These are phyloP conservation scores for Neomicropteryx cornuta DNA, from an alignment of 1,140 invertebrate genomes.

Conservation along the genomic window DNA sequence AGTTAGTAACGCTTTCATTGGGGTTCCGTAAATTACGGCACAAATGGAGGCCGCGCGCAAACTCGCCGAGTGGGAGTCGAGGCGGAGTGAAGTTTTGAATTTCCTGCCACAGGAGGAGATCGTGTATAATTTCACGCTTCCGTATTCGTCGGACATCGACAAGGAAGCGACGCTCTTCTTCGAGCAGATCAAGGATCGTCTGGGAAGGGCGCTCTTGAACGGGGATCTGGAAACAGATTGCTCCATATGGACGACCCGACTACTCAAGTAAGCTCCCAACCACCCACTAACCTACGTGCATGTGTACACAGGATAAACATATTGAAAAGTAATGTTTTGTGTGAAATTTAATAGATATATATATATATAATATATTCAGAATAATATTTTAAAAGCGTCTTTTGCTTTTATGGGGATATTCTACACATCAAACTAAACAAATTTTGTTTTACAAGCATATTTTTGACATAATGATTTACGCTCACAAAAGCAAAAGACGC, in stretches of 20 bases:
- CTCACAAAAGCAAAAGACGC: too few species aligned
- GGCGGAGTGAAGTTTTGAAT: constrained; percentile 18
- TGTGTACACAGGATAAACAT: not conserved
- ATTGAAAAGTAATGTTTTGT: too few species aligned
- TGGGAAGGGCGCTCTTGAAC: constrained; percentile 42
- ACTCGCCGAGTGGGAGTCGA: constrained; percentile 7
- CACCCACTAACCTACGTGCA: not conserved
- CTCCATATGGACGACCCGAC: constrained; percentile 35
- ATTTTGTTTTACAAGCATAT: too few species aligned
- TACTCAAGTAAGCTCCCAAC: constrained; percentile 34
- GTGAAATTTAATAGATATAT: too few species aligned
- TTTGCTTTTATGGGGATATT: too few species aligned
- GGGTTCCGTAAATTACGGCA: too few species aligned
- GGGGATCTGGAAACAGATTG: constrained; percentile 45
- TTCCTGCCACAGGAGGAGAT: constrained; percentile 40
- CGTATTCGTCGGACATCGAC: constrained; percentile 44
- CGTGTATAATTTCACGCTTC: constrained; percentile 44
- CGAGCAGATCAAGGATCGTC: constrained; percentile 46
- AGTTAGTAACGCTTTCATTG: too few species aligned
- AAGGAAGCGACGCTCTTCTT: constrained; percentile 39
- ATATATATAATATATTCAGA: too few species aligned
- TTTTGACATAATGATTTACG: too few species aligned
- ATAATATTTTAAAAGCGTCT: too few species aligned
- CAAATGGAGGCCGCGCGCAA: too few species aligned
- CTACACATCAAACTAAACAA: too few species aligned